Evolutionary conservation across 2,888 invertebrate species (phyloP).

Genomic region (Amiota communis): DNA sequence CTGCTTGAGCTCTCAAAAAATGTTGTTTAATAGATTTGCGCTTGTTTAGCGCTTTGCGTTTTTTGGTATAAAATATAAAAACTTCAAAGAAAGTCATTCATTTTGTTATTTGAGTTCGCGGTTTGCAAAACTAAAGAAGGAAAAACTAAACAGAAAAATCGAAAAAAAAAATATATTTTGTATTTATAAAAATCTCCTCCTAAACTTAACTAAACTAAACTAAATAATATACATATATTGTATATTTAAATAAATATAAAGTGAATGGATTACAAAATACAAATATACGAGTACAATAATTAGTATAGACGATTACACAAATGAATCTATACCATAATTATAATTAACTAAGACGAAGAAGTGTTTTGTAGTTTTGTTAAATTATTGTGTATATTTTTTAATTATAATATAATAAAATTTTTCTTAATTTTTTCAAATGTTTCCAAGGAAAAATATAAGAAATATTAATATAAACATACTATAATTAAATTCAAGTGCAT

Average conservation of each 20-base stretch:
- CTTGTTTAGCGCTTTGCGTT: constrained; percentile 23
- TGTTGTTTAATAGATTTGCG: no score
- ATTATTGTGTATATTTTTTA: no score
- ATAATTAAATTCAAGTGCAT: constrained; percentile 22
- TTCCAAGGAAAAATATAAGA: background rate
- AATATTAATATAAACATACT: constrained; percentile 10
- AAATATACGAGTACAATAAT: constrained; percentile 1
- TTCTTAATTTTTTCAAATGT: no score
- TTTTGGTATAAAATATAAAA: constrained; percentile 70
- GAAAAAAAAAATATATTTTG: constrained; percentile 26
- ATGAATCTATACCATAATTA: constrained; percentile 7
- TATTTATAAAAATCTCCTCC: no score
- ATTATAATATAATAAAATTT: no score
- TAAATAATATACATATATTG: no score
- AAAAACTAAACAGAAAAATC: constrained; percentile 24
- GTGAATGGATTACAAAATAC: constrained; percentile 11
- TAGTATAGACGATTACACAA: background rate
- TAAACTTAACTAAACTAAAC: no score
- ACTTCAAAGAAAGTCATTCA: constrained; percentile 70
- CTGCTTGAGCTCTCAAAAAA: no score
- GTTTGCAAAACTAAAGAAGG: constrained; percentile 46
- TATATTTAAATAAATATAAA: constrained; percentile 1
- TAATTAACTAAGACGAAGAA: background rate
- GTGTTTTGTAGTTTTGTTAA: background rate
- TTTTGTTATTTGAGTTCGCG: constrained; percentile 69